Evolutionary conservation across 2,113 vertebrate species (phyloP), one percentile per base, ranked within the genome.

Genomic region (Vidua chalybeata): DNA sequence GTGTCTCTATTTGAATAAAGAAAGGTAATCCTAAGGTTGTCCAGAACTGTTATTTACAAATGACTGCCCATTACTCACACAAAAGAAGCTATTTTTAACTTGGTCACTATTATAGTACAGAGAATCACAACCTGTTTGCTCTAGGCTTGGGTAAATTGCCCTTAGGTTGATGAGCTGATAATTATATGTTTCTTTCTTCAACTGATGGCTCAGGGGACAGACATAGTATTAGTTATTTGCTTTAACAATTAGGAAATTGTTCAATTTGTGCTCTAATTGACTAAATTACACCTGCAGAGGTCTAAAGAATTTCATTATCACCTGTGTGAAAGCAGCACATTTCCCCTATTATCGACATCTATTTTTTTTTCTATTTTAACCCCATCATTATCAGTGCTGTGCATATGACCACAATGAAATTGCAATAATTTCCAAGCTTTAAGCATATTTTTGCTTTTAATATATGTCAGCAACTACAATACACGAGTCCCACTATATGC

Each of bases 181-280:
- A 96, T 97, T 96, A 78, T 28, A 93, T 56, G 87, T 90, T 95
- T 84, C 92, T 96, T 95, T 96, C 84, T 91, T 91, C 87, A 95
- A 43, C 15, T 77, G 39, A 39, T 71, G 66, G 59, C 52, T 94
- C 46, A 75, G 43, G 31, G 74, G 87, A 82, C 37, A 90, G 78
- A 87, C 78, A 74, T 80, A 87, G 85, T 87, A 90, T 62, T 66
- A 93, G 78, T 77, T 96, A 94, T 94, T 90, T 91, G 66, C 54
- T 84, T 94, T 87, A 93, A 87, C 75, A 76, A 92, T 96, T 93
- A 94, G 80, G 67, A 84, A 92, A 93, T 96, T 91, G 83, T 94
- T 95, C 93, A 87, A 72, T 95, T 96, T 93, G 72, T 85, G 81
- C 46, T 93, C 28, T 93, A 89, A 91, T 89, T 97, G 63, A 91